phyloP scores from a whole-genome alignment of 2,888 invertebrate species.

The Tanypteryx hageni region DNA sequence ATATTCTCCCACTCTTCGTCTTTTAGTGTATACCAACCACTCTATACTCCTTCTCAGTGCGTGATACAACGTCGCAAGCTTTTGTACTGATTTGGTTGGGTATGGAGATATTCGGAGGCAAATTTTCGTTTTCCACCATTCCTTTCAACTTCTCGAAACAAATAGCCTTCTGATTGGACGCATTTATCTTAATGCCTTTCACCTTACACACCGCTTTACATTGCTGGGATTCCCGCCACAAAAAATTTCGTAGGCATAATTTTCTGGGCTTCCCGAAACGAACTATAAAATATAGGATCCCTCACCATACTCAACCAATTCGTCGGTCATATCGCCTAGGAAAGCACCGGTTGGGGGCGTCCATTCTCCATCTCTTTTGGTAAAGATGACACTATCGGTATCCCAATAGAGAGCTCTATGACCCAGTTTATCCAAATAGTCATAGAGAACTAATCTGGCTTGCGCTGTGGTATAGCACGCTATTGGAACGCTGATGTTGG shows the following conservation, averaged over 20 bases:
- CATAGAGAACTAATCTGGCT: slow-evolving; percentile 72
- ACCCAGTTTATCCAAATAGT: slow-evolving; percentile 71
- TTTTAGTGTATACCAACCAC: not conserved
- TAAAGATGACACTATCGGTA: slow-evolving; percentile 72
- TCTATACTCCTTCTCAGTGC: not conserved
- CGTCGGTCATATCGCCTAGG: slow-evolving; percentile 73
- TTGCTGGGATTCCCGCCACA: slow-evolving; percentile 60
- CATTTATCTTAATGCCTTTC: slow-evolving; percentile 70
- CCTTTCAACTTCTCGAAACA: slow-evolving; percentile 69
- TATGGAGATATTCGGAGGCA: no score
- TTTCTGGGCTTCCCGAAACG: slow-evolving; percentile 72
- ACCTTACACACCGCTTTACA: slow-evolving; percentile 69
- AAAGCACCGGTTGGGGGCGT: no score
- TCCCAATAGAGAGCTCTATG: slow-evolving; percentile 72
- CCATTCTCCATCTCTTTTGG: slow-evolving; percentile 54
- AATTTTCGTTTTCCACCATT: slow-evolving; percentile 67
- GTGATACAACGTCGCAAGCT: not conserved
- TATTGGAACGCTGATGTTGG: slow-evolving; percentile 71
- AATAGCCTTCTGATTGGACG: slow-evolving; percentile 66
- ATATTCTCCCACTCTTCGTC: no score
- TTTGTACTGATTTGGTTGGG: not conserved
- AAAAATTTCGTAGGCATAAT: slow-evolving; percentile 71
- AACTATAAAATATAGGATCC: slow-evolving; percentile 71
- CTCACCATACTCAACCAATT: slow-evolving; percentile 70
- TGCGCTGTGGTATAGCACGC: slow-evolving; percentile 72